Conservation (phyloP, 1,140 invertebrate genomes). For the Cyclargus thomasi region DNA sequence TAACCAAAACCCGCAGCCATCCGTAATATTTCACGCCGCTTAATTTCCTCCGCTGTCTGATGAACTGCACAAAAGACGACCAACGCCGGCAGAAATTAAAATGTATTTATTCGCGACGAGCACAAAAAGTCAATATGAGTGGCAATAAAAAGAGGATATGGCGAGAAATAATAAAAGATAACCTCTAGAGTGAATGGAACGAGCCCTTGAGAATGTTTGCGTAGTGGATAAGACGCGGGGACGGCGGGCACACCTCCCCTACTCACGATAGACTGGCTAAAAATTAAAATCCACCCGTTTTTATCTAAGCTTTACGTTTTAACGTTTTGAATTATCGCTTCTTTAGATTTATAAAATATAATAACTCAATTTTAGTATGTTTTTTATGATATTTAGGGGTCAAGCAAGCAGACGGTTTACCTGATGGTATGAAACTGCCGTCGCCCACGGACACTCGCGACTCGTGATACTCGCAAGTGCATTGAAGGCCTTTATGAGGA, state of each 20-base stretch:
- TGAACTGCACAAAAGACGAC: conserved; percentile 53
- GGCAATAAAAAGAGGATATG: conserved; percentile 72
- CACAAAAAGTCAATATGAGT: conserved; percentile 73
- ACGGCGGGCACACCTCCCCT: conserved; percentile 54
- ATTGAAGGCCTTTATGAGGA: too few relatives aligned
- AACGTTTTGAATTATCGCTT: not conserved
- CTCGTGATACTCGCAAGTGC: too few relatives aligned
- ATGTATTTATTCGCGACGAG: conserved; percentile 69
- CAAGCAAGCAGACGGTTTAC: too few relatives aligned
- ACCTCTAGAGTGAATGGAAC: conserved; percentile 67
- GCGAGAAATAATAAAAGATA: conserved; percentile 74
- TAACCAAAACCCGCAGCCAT: not conserved
- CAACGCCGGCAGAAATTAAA: conserved; percentile 63
- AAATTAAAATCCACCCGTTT: conserved; percentile 50
- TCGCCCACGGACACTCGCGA: too few relatives aligned
- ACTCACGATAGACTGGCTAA: conserved; percentile 33
- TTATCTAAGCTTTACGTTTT: not conserved
- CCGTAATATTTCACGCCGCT: conserved; percentile 38
- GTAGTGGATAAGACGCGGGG: conserved; percentile 70
- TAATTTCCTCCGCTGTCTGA: conserved; percentile 52
- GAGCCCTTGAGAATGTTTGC: conserved; percentile 69
- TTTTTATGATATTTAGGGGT: too few relatives aligned
- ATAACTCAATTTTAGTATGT: too few relatives aligned
- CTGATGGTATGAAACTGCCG: too few relatives aligned
- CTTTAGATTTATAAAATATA: too few relatives aligned